Conservation (phyloP, 2,113 vertebrate genomes). For the Motacilla tschutschensis region DNA sequence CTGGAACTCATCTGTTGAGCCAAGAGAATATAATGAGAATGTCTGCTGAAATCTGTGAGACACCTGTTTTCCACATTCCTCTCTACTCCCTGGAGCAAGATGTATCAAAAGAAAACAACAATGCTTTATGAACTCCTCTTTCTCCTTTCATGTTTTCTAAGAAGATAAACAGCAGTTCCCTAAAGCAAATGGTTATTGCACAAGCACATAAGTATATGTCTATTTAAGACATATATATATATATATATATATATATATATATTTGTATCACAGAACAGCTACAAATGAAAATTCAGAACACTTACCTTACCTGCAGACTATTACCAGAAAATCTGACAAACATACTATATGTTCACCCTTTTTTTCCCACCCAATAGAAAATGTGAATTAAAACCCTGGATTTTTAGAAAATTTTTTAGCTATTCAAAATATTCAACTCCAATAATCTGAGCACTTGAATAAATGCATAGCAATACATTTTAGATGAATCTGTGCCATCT, state of each 20-base stretch:
- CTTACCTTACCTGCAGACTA: neutral
- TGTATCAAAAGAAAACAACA: conserved; percentile 59
- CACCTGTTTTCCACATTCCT: conserved; percentile 55
- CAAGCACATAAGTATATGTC: neutral
- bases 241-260: neutral
- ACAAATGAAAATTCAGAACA: neutral
- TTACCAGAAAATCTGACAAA: neutral
- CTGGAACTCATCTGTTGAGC: conserved; percentile 5
- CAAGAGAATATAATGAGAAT: neutral
- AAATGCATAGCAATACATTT: neutral
- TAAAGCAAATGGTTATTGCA: conserved; percentile 6
- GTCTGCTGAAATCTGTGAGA: conserved; percentile 46
- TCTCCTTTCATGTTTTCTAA: conserved; percentile 46
- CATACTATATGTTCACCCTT: neutral
- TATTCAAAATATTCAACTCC: neutral
- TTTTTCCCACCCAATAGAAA: neutral
- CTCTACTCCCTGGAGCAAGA: conserved; percentile 19
- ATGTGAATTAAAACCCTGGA: fast-evolving
- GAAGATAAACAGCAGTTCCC: conserved; percentile 17
- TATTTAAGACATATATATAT: neutral
- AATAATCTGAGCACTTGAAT: neutral
- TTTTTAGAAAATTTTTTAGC: neutral
- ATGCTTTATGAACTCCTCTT: conserved; percentile 27
- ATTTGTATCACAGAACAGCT: neutral
- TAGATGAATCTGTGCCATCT: neutral